Base-by-base conservation (phyloP, 64 coral and sea anemone genomes). In the Dendronephthya gigantea region DNA sequence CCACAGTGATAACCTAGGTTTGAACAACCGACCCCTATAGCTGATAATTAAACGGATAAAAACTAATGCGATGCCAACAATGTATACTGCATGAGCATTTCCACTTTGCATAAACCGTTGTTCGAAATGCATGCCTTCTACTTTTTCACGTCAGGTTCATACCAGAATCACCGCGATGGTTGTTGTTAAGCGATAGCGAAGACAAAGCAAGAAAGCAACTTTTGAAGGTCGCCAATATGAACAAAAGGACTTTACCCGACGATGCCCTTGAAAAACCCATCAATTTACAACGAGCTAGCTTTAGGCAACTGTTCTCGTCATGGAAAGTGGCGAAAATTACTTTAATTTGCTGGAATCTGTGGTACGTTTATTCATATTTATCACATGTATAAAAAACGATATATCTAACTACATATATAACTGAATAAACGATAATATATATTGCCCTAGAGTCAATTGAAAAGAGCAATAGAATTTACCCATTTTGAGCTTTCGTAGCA, bases 111-210 rank as follows among this genome's bases (percentile, higher is more conserved):
- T 16, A 12, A 52, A 52, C 1, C 13, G 9, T 52, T n/a, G 25
- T 62, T 62, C 6, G 2, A n/a, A n/a, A 62, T 9, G 16, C 16
- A 23, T 1, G 6, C 34, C 19, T 2, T 19, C 36, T 15, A 8
- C 30, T 1, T 79, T 79, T 33, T 6, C 11, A 45, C 11, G 4
- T 4, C 11, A 79, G 72, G 72, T 12, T 79, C 9, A 79, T 79
- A 36, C 72, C 72, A 79, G 72, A 79, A 79, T 79, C 72, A 33
- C 32, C 72, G 29, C 7, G 72, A 39, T 79, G 72, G 72, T 79
- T 79, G 17, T 79, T 79, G 29, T 34, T 79, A 16, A 34, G 37
- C 36, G 28, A 39, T 39, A 79, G 37, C 34, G 36, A 79, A 12
- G 28, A 79, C 3, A 7, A 34, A 79, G 72, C 72, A 35, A 34